phyloP scores from a whole-genome alignment of 2,888 invertebrate genomes.

The Nemotelus pantherinus region DNA sequence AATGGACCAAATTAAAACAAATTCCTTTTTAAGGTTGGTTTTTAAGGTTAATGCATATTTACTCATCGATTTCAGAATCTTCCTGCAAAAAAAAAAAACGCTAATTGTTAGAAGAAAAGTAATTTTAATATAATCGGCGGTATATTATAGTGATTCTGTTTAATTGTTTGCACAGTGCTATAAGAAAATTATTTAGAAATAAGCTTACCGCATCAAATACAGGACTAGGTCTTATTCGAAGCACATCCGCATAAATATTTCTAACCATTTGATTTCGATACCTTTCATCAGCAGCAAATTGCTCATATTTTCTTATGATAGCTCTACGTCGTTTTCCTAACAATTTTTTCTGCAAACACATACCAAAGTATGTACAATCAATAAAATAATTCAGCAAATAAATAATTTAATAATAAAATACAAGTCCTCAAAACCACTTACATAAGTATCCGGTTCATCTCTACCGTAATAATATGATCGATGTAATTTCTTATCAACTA shows the following conservation, averaged over 20 bases:
- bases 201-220: constrained; percentile 44
- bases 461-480: constrained; percentile 30
- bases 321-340: constrained; percentile 42
- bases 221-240: constrained; percentile 25
- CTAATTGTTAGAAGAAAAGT: background rate
- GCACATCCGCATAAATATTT: constrained; percentile 18
- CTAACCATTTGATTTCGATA: constrained; percentile 16
- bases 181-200: background rate
- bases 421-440: background rate
- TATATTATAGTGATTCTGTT: background rate
- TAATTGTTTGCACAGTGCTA: background rate
- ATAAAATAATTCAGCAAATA: too few species aligned
- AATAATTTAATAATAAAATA: too few species aligned
- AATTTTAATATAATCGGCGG: background rate
- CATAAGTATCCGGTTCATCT: constrained; percentile 44
- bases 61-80: constrained; percentile 24
- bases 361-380: background rate
- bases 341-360: constrained; percentile 36
- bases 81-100: constrained; percentile 10
- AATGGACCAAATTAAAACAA: constrained; percentile 1
- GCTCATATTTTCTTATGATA: constrained; percentile 43
- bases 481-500: constrained; percentile 46
- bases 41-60: background rate
- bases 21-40: background rate
- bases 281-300: constrained; percentile 24